Conservation (phyloP, 2,113 vertebrate genomes). For the Mastomys natalensis region DNA sequence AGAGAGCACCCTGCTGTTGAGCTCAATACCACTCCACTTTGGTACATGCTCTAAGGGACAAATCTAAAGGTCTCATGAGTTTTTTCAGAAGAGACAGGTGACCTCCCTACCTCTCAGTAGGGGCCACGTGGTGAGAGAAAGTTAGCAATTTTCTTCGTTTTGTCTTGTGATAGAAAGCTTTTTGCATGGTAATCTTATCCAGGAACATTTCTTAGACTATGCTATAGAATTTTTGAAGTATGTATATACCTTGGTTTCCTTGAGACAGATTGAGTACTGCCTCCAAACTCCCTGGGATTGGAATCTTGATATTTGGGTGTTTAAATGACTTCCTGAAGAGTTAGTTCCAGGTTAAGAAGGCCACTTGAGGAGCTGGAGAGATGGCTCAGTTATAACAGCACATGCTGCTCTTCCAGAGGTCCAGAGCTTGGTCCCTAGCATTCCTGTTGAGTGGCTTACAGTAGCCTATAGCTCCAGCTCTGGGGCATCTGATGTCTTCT, state of each 20-base stretch:
- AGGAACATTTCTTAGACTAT: not conserved
- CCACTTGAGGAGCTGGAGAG: not conserved
- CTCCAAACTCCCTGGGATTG: not conserved
- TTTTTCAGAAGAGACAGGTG: not conserved
- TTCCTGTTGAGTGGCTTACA: not conserved
- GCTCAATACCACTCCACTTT: not conserved
- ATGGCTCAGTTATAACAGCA: not conserved
- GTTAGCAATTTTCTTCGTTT: not conserved
- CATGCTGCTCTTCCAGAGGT: not conserved
- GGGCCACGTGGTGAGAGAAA: not conserved
- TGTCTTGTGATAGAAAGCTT: conserved; percentile 1
- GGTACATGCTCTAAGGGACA: conserved; percentile 25
- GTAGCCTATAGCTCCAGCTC: not conserved
- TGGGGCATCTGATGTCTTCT: not conserved
- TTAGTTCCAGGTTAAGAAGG: not conserved
- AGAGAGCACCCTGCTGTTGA: not conserved
- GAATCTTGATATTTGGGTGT: not conserved
- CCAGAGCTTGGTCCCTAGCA: too few species aligned
- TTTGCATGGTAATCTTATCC: not conserved
- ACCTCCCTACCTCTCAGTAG: not conserved
- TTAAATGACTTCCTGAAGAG: not conserved
- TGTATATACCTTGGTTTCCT: not conserved
- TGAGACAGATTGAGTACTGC: not conserved
- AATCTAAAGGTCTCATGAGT: not conserved
- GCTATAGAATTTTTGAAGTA: not conserved